Percentiles rank a stretch among this genome's conserved stretches.
Conservation (phyloP, 37 sponge, comb jelly and placozoan genomes). For the Geodia barretti region DNA sequence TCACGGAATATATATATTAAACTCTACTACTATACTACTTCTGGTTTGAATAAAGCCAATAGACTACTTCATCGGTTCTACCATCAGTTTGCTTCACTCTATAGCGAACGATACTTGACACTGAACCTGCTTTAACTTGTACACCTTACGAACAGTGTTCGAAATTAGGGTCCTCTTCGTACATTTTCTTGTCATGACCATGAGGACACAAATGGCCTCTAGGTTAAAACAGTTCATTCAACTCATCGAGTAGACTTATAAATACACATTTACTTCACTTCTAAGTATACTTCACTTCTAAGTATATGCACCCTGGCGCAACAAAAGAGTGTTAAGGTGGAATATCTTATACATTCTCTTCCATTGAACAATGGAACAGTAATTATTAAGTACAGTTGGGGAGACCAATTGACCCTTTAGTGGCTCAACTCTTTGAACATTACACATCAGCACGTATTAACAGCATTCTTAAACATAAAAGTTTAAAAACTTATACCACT, state of each 20-base stretch:
- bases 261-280: too few relatives aligned
- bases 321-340: background rate
- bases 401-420: too few relatives aligned
- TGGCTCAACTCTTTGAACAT: too few relatives aligned
- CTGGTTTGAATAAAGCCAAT: background rate
- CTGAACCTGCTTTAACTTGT: background rate
- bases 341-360: background rate
- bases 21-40: background rate
- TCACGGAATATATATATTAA: background rate
- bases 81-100: background rate
- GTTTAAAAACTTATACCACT: too few relatives aligned
- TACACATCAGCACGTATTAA: too few relatives aligned
- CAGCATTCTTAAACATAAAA: too few relatives aligned
- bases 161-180: background rate
- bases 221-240: background rate
- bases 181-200: slow-evolving; percentile 1
- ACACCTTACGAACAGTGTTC: background rate
- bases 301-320: background rate
- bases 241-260: background rate
- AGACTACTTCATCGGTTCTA: background rate
- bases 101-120: background rate
- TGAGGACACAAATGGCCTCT: background rate
- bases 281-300: slow-evolving; percentile 1
- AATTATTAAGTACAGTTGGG: too few relatives aligned
- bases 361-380: background rate